Percentiles rank a stretch among this genome's conserved stretches.
Conservation (phyloP, 2,797 vertebrate species). For the Karalla daura region DNA sequence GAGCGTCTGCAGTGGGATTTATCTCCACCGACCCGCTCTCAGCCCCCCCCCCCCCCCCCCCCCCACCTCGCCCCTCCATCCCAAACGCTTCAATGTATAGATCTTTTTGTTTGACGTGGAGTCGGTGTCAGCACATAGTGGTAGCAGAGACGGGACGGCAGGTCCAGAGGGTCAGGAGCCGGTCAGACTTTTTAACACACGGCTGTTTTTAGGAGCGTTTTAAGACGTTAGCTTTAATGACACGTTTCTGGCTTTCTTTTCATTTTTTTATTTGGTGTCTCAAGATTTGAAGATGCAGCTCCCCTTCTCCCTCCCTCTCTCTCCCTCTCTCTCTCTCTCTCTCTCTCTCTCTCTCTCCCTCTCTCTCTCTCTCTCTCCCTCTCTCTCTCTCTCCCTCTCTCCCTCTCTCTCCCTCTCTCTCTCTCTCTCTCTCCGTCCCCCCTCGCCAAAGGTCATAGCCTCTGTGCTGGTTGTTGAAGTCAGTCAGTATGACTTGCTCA, state of each 20-base stretch:
- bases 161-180: neutral
- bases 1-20: too few relatives aligned
- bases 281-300: too few relatives aligned
- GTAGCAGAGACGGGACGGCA: neutral
- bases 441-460: neutral
- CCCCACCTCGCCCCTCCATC: too few relatives aligned
- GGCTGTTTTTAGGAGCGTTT: constrained; percentile 31
- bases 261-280: too few relatives aligned
- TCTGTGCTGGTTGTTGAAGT: neutral
- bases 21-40: too few relatives aligned
- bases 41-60: neutral
- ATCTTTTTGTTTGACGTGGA: neutral
- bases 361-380: too few relatives aligned
- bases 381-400: too few relatives aligned
- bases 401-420: too few relatives aligned
- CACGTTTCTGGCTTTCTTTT: constrained; percentile 17
- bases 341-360: too few relatives aligned
- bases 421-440: too few relatives aligned
- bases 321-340: too few relatives aligned
- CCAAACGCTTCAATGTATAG: neutral
- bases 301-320: too few relatives aligned
- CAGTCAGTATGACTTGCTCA: neutral
- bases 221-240: constrained; percentile 7
- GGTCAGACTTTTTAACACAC: neutral
- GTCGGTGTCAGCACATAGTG: neutral